Base-by-base conservation (phyloP, 92 coral and sea anemone species). In the Porites evermanni region DNA sequence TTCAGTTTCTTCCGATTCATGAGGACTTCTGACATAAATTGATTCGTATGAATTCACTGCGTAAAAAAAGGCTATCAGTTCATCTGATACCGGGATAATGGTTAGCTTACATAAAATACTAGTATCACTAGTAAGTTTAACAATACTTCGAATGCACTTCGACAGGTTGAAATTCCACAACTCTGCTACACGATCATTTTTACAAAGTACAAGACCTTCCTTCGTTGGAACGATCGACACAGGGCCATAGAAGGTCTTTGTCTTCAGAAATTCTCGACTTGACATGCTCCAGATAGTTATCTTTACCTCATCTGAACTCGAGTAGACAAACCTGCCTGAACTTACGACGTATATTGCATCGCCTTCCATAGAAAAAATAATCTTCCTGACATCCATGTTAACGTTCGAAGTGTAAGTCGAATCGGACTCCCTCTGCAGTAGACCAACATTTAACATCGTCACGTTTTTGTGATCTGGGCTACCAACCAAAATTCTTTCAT, bases 111-210 rank as follows among this genome's bases (percentile, higher is more conserved):
- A 7, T 8, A 54, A 1, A 54, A 9, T 54, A 12, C 16, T 13
- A 9, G 29, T 12, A 8, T 66, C 66, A 0, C 8, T 13, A 5
- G 17, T 16, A 7, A 54, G 68, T 16, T 24, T 53, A 76, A 68
- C 0, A 53, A 68, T 6, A 8, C 8, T 16, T 26, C 67, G 67
- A 1, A 80, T 29, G 8, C 23, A 8, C 7, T 54, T 2, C 6
- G 67, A 12, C 16, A 80, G 56, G 0, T 80, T 58, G 56, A 80
- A 80, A 69, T 67, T 29, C 76, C 76, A 68, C 38, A 80, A 58
- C 75, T 80, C 67, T 53, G 76, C 65, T 24, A 8, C 29, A 2
- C 20, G 10, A 16, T 53, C 19, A 3, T 53, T 32, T 2, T 7
- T 2, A 4, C 5, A 67, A 0, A 80, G 9, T 14, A 68, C 38